These are phyloP conservation scores for Acomys russatus DNA, from an alignment of 2,797 vertebrate species.

Conservation along the genomic window DNA sequence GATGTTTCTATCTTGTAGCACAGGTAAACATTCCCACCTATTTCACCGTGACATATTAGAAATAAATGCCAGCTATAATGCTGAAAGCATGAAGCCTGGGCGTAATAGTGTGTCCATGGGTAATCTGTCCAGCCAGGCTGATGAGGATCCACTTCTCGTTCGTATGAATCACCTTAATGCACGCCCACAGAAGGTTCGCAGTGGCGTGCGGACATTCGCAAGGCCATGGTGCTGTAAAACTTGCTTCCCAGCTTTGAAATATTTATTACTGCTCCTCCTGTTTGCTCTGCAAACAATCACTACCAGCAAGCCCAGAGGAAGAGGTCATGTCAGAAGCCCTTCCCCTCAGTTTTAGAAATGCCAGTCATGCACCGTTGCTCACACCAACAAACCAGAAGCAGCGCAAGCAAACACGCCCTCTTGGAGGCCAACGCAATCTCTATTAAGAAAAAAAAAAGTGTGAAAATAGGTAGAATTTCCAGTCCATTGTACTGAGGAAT, in stretches of 20 bases:
- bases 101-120: constrained; percentile 70
- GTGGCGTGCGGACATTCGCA: constrained; percentile 79
- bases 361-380: background rate
- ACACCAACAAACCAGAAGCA: background rate
- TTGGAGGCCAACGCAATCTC: background rate
- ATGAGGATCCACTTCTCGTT: constrained; percentile 84
- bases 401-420: background rate
- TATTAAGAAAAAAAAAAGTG: background rate
- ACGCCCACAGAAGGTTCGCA: constrained; percentile 78
- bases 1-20: constrained; percentile 74
- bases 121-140: constrained; percentile 83
- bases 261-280: constrained; percentile 78
- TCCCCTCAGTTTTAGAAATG: background rate
- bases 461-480: background rate
- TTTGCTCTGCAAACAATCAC: constrained; percentile 73
- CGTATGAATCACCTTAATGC: constrained; percentile 86
- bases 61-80: constrained; percentile 87
- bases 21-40: constrained; percentile 74
- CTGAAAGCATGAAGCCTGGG: constrained; percentile 83
- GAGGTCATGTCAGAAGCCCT: background rate
- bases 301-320: background rate
- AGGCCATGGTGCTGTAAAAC: constrained; percentile 71
- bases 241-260: constrained; percentile 80
- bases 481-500: background rate
- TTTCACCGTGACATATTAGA: constrained; percentile 80